These are phyloP conservation scores for Cirrhinus molitorella DNA, from an alignment of 2,797 vertebrate species.

Conservation along the genomic window DNA sequence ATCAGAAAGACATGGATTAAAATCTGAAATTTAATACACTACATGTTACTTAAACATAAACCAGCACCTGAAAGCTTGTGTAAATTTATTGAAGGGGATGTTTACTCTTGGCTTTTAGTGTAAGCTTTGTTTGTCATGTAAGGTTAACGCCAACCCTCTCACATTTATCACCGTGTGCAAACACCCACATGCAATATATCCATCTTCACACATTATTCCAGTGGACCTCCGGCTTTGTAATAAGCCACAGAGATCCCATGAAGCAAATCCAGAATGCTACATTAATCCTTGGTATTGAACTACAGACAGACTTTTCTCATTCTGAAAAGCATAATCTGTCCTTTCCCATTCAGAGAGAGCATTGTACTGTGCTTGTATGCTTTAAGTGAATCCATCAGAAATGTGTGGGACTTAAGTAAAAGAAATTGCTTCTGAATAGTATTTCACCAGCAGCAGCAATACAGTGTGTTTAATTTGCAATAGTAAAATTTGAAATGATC, in stretches of 20 bases:
- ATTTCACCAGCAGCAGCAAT: background rate
- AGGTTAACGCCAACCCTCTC: slow-evolving; percentile 14
- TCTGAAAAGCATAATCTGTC: slow-evolving; percentile 53
- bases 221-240: slow-evolving; percentile 36
- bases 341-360: slow-evolving; percentile 49
- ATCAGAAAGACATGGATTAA: slow-evolving; percentile 13
- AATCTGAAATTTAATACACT: background rate
- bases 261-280: slow-evolving; percentile 23
- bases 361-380: slow-evolving; percentile 1
- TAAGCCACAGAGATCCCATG: slow-evolving; percentile 41
- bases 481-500: background rate
- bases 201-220: slow-evolving; percentile 47
- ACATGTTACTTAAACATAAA: background rate
- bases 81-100: background rate
- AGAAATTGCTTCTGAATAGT: background rate
- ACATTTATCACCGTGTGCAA: slow-evolving; percentile 32
- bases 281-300: slow-evolving; percentile 19
- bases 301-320: slow-evolving; percentile 46
- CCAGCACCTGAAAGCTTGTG: slow-evolving; percentile 11
- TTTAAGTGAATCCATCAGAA: slow-evolving; percentile 10
- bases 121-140: slow-evolving; percentile 34
- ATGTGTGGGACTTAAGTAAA: slow-evolving; percentile 9
- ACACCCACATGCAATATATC: slow-evolving; percentile 38
- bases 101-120: slow-evolving; percentile 22
- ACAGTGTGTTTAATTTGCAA: background rate